phyloP scores from a whole-genome alignment of 1,140 invertebrate species.

The Drosophila gunungcola region DNA sequence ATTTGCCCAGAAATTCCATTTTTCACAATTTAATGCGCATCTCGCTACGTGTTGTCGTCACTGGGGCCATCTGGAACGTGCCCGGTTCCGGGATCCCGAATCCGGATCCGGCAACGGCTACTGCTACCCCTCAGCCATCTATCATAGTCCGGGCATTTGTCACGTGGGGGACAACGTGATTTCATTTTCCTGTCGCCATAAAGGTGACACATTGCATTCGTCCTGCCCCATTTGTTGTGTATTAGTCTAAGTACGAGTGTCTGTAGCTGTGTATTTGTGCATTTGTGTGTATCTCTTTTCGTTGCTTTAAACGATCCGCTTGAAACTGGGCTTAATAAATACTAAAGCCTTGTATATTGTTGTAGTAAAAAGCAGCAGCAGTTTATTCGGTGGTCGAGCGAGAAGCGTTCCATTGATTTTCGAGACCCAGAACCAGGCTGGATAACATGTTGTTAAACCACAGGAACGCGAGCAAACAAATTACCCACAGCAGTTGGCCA shows the following conservation, averaged over 20 bases:
- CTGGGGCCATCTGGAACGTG: slow-evolving; percentile 70
- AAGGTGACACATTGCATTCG: slow-evolving; percentile 80
- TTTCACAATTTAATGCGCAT: slow-evolving; percentile 83
- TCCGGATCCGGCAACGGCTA: neutral
- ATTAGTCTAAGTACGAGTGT: slow-evolving; percentile 41
- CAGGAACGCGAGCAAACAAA: slow-evolving; percentile 58
- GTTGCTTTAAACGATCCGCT: slow-evolving; percentile 19
- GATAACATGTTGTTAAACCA: slow-evolving; percentile 57
- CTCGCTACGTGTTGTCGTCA: slow-evolving; percentile 79
- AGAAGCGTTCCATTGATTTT: slow-evolving; percentile 64
- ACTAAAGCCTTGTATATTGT: neutral
- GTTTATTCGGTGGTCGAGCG: slow-evolving; percentile 47
- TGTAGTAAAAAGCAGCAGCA: slow-evolving; percentile 5
- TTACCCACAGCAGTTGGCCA: slow-evolving; percentile 67
- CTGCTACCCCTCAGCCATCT: slow-evolving; percentile 36
- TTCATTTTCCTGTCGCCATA: slow-evolving; percentile 83
- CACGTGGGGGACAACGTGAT: slow-evolving; percentile 81
- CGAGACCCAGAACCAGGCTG: slow-evolving; percentile 14
- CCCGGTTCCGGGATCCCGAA: slow-evolving; percentile 29
- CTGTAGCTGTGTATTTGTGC: neutral
- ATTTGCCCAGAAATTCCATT: slow-evolving; percentile 80
- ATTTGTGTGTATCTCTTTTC: neutral
- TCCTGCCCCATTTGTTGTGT: slow-evolving; percentile 56
- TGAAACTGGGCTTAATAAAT: slow-evolving; percentile 43
- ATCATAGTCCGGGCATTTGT: slow-evolving; percentile 77